Evolutionary conservation across 2,888 invertebrate species (phyloP).

Genomic region (Bimastos eiseni): DNA sequence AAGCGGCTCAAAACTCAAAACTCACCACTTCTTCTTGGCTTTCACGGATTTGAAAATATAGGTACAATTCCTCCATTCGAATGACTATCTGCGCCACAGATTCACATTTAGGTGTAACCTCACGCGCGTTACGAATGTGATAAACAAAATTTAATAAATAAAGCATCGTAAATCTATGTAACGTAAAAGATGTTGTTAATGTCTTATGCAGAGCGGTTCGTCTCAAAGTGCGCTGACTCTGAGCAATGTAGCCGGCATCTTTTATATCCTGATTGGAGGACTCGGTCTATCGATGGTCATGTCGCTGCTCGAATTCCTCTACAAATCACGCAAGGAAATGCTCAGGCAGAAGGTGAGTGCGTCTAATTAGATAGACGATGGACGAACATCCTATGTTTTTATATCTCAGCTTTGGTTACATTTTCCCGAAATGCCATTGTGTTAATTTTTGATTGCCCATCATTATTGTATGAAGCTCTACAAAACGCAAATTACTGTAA

Average conservation of each 20-base stretch:
- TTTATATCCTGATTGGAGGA: constrained; percentile 95
- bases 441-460: neutral
- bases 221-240: constrained; percentile 74
- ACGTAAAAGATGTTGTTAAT: neutral
- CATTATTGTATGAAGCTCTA: too few relatives aligned
- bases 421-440: neutral
- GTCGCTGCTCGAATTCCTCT: constrained; percentile 92
- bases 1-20: too few relatives aligned
- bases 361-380: too few relatives aligned
- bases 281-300: constrained; percentile 86
- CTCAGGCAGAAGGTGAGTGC: constrained; percentile 52
- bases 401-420: neutral
- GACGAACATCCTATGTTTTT: neutral
- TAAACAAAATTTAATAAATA: too few relatives aligned
- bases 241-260: constrained; percentile 97
- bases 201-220: constrained; percentile 63
- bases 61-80: too few relatives aligned
- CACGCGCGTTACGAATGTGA: too few relatives aligned
- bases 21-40: too few relatives aligned
- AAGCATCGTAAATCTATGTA: neutral
- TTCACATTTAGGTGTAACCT: too few relatives aligned
- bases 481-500: too few relatives aligned
- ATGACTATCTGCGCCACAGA: too few relatives aligned
- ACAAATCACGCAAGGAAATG: constrained; percentile 69
- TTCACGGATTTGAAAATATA: too few relatives aligned